Conservation (phyloP, 1,140 invertebrate species). For the Tribolium castaneum region DNA sequence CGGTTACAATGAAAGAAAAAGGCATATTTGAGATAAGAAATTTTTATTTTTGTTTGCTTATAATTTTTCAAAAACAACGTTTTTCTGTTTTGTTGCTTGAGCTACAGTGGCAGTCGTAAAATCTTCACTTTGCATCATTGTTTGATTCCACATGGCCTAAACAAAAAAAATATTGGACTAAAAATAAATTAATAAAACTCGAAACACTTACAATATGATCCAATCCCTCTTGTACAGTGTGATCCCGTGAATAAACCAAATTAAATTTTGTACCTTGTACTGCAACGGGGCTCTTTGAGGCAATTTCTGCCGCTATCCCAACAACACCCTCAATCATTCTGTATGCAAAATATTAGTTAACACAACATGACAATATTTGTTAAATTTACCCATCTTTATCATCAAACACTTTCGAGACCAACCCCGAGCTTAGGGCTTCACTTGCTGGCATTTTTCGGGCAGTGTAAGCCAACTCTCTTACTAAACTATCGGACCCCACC, state of each 20-base stretch:
- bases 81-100: slow-evolving; percentile 75
- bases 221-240: slow-evolving; percentile 85
- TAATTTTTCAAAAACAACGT: slow-evolving; percentile 57
- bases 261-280: slow-evolving; percentile 90
- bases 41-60: slow-evolving; percentile 63
- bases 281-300: slow-evolving; percentile 91
- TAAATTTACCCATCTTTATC: slow-evolving; percentile 73
- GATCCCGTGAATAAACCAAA: slow-evolving; percentile 88
- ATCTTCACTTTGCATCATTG: slow-evolving; percentile 93
- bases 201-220: slow-evolving; percentile 81
- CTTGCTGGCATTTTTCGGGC: slow-evolving; percentile 82
- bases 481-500: slow-evolving; percentile 88
- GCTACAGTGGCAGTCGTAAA: slow-evolving; percentile 83
- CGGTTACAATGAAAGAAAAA: no score
- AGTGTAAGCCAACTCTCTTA: slow-evolving; percentile 88
- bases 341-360: slow-evolving; percentile 38
- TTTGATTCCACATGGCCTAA: slow-evolving; percentile 82
- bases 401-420: slow-evolving; percentile 80
- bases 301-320: slow-evolving; percentile 82
- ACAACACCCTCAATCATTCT: slow-evolving; percentile 79
- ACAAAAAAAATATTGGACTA: slow-evolving; percentile 47
- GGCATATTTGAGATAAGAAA: no score
- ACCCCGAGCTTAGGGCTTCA: slow-evolving; percentile 82
- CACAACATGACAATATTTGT: background rate
- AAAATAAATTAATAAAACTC: no score